Conservation (phyloP, 92 coral and sea anemone species). For the Porites divaricata region DNA sequence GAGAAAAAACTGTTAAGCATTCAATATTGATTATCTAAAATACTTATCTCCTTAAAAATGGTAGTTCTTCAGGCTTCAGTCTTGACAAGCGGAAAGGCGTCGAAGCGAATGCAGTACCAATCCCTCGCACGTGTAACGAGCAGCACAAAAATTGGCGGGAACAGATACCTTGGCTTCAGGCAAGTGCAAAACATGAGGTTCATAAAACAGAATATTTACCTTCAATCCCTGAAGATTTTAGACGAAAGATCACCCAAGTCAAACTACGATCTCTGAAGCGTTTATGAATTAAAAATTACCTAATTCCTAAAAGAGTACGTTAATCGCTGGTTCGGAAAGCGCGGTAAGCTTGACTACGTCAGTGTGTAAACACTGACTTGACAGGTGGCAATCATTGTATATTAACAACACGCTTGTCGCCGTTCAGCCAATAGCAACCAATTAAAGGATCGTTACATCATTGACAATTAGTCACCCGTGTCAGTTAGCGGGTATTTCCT, state of each 20-base stretch:
- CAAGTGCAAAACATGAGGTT: background rate
- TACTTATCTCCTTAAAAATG: slow-evolving; percentile 11
- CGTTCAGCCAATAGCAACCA: slow-evolving; percentile 51
- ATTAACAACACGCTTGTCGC: slow-evolving; percentile 40
- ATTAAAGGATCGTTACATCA: slow-evolving; percentile 64
- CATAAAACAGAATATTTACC: slow-evolving; percentile 52
- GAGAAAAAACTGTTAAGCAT: slow-evolving; percentile 8
- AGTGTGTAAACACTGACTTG: slow-evolving; percentile 66
- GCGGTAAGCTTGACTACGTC: slow-evolving; percentile 67
- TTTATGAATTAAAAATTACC: slow-evolving; percentile 84
- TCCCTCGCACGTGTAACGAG: background rate
- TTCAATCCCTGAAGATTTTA: slow-evolving; percentile 48
- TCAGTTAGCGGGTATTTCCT: slow-evolving; percentile 52
- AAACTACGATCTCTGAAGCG: slow-evolving; percentile 70
- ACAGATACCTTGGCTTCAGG: background rate
- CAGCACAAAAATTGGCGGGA: slow-evolving; percentile 3
- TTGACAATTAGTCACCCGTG: slow-evolving; percentile 69
- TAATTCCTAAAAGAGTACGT: slow-evolving; percentile 80
- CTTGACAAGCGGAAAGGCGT: slow-evolving; percentile 29
- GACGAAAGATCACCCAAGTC: slow-evolving; percentile 65
- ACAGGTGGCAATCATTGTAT: slow-evolving; percentile 70
- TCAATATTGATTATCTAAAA: background rate
- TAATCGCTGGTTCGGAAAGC: slow-evolving; percentile 64
- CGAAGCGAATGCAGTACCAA: slow-evolving; percentile 8
- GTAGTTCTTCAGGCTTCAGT: background rate